phyloP scores from a whole-genome alignment of 1,140 invertebrate genomes.

The Temnothorax curvispinosus region DNA sequence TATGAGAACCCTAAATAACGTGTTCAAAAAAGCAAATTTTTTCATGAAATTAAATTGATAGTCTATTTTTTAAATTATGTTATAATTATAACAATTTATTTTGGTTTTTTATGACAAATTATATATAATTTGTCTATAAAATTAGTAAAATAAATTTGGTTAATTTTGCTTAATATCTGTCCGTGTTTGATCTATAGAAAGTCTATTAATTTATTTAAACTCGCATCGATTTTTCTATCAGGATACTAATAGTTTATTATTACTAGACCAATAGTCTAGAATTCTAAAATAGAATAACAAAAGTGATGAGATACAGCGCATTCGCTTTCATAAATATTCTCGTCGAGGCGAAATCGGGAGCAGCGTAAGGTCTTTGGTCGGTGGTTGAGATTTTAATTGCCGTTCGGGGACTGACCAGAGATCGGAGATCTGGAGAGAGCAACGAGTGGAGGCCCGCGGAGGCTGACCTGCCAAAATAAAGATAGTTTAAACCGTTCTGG shows the following conservation, averaged over 20 bases:
- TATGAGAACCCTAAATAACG: background rate
- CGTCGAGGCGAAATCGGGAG: background rate
- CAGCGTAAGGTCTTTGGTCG: background rate
- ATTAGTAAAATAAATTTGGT: background rate
- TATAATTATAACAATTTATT: background rate
- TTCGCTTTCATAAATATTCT: background rate
- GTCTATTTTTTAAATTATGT: background rate
- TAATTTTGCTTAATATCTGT: background rate
- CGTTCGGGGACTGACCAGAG: slow-evolving; percentile 12
- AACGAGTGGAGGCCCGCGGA: slow-evolving; percentile 30
- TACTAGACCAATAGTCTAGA: background rate
- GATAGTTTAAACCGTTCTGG: slow-evolving; percentile 77
- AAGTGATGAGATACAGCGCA: background rate
- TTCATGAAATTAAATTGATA: background rate
- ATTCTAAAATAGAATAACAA: background rate
- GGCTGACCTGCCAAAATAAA: slow-evolving; percentile 78
- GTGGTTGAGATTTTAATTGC: slow-evolving; percentile 45
- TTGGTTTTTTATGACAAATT: no score
- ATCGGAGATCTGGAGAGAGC: slow-evolving; percentile 29
- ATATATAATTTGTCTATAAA: slow-evolving; percentile 4
- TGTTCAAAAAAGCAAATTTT: background rate
- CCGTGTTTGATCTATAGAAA: background rate
- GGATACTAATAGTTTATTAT: background rate
- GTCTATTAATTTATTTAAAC: background rate
- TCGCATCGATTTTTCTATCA: background rate